Evolutionary conservation across 2,113 vertebrate genomes (phyloP).

Genomic region (Grammomys dolichurus): DNA sequence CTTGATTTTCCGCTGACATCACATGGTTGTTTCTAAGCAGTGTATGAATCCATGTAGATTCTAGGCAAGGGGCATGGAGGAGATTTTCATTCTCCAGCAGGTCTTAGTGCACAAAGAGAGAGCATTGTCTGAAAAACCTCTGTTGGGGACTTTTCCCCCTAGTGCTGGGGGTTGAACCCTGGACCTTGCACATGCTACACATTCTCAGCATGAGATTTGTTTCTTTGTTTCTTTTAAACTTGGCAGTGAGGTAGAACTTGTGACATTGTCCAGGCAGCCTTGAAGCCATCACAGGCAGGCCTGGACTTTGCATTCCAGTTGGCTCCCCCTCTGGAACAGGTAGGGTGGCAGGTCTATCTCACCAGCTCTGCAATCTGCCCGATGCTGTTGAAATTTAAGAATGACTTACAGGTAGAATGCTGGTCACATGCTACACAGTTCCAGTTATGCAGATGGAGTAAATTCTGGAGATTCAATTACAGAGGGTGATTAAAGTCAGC

Average conservation of each 20-base stretch:
- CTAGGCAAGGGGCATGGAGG: neutral
- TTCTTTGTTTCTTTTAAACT: too few species aligned
- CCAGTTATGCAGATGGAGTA: neutral
- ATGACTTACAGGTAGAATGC: neutral
- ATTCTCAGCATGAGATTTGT: rapidly evolving
- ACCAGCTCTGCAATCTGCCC: neutral
- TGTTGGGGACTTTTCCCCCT: neutral
- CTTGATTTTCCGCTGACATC: neutral
- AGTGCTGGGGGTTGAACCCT: neutral
- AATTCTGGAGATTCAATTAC: neutral
- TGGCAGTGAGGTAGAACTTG: neutral
- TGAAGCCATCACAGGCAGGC: neutral
- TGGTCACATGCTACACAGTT: neutral
- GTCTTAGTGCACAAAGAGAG: neutral
- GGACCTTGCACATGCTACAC: neutral
- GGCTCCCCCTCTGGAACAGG: neutral
- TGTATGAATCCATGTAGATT: neutral
- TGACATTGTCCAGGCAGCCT: neutral
- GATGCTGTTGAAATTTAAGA: conserved; percentile 19
- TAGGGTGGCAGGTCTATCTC: neutral
- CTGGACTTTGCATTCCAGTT: neutral
- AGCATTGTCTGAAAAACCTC: neutral
- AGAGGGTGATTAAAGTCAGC: neutral
- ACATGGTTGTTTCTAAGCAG: neutral
- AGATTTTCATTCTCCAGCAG: neutral